Base-by-base conservation (phyloP, 2,888 invertebrate species). In the Drosophila affinis region DNA sequence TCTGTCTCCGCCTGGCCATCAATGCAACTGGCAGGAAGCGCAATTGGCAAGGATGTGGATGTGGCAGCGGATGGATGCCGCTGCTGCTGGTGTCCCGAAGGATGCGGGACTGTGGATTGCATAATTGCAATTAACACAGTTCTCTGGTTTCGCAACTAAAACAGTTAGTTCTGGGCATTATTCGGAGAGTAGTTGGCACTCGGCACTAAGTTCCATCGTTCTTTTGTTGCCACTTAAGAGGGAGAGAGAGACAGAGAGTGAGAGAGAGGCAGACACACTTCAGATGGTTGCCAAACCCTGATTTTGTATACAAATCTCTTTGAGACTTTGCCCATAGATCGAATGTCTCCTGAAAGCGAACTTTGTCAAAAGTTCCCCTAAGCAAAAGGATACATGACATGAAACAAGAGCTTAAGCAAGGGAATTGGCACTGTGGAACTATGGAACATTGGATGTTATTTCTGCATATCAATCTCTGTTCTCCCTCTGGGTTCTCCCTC, bases 51-150 rank as follows among this genome's bases (percentile, higher is more conserved):
- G 58, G 58, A 72, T 72, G 70, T 45, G 49, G 55, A 46, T 49
- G 55, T 24, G 10, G 14, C 18, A 54, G 52, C 34, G 49, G 48
- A 45, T 44, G 49, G n/a, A 21, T 32, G 48, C 9, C 7, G 39
- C 0, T 14, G 3, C 7, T 24, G 24, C 7, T 24, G 18, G 9
- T n/a, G n/a, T 39, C 39, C 39, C 39, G 17, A 14, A 29, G 64
- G 18, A 12, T 27, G 52, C 52, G 45, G 46, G 67, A 62, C 70
- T 70, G 67, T 79, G 87, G 39, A 76, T 79, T 79, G 85, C 85
- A 83, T 85, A 87, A 87, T 87, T 86, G 85, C 85, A 86, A 88
- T 86, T 86, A 86, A 86, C 86, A 81, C 86, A 72, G 51, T 53
- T 63, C 63, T 68, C 57, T 57, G 69, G 39, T 39, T 39, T 60